phyloP scores from a whole-genome alignment of 2,888 invertebrate species.

The Phrixothrix hirtus region DNA sequence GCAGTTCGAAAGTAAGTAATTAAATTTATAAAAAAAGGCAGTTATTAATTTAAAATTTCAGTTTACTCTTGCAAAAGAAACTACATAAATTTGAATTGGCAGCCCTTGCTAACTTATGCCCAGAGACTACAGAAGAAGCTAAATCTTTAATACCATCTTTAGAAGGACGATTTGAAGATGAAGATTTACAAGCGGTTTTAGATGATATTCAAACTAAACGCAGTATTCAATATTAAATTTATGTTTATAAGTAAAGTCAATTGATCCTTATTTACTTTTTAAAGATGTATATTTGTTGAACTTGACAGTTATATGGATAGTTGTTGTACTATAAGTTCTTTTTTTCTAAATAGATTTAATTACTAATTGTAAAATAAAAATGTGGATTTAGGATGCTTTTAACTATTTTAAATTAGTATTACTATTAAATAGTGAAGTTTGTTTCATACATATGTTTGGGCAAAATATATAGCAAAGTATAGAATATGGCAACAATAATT shows the following conservation, averaged over 20 bases:
- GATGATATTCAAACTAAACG: conserved; percentile 98
- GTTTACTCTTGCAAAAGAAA: conserved; percentile 90
- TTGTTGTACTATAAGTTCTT: no score
- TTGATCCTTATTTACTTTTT: neutral
- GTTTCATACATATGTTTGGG: no score
- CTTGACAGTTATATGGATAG: neutral
- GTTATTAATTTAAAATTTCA: conserved; percentile 54
- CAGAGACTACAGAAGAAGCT: conserved; percentile 97
- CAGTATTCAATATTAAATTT: conserved; percentile 87
- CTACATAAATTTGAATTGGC: conserved; percentile 98
- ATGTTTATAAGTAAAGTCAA: neutral
- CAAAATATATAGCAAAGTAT: no score
- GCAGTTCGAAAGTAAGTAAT: conserved; percentile 85
- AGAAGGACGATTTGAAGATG: conserved; percentile 97
- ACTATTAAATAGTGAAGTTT: no score
- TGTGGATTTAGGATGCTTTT: no score
- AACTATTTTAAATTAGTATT: no score
- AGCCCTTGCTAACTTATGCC: conserved; percentile 96
- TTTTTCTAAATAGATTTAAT: no score
- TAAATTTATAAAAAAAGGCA: no score
- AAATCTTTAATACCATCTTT: conserved; percentile 96
- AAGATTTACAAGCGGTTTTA: conserved; percentile 92
- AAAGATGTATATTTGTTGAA: neutral
- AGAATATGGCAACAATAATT: no score
- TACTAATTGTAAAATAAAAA: no score